Evolutionary conservation across 2,888 invertebrate species (phyloP).

Genomic region (Drosophila antonietae): DNA sequence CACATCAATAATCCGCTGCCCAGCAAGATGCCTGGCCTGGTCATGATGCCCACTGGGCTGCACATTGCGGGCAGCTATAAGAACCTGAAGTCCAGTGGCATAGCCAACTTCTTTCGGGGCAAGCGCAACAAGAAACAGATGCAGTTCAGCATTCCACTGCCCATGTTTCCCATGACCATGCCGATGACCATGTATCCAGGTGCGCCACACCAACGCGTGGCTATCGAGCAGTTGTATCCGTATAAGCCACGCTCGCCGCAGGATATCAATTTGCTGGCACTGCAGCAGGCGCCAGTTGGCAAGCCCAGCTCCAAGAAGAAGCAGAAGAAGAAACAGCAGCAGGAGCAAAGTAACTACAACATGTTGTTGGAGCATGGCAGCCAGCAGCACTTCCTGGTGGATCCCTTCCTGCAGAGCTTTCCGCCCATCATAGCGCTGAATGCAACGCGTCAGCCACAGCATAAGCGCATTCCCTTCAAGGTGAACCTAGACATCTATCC

Average conservation of each 20-base stretch:
- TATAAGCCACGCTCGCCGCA: slow-evolving; percentile 90
- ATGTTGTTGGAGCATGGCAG: slow-evolving; percentile 58
- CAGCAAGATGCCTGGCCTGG: slow-evolving; percentile 63
- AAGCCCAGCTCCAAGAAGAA: slow-evolving; percentile 72
- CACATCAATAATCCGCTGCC: slow-evolving; percentile 52
- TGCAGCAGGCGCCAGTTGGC: slow-evolving; percentile 80
- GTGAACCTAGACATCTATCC: slow-evolving; percentile 89
- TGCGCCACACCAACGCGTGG: slow-evolving; percentile 75
- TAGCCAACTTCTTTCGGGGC: slow-evolving; percentile 82
- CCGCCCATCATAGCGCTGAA: slow-evolving; percentile 71
- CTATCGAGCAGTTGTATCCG: slow-evolving; percentile 88
- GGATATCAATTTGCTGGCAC: slow-evolving; percentile 90
- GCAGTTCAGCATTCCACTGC: slow-evolving; percentile 73
- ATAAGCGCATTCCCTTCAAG: slow-evolving; percentile 86
- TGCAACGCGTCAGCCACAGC: slow-evolving; percentile 71
- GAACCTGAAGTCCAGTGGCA: slow-evolving; percentile 82
- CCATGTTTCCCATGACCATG: slow-evolving; percentile 64
- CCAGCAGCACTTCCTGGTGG: slow-evolving; percentile 71
- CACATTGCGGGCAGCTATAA: slow-evolving; percentile 83
- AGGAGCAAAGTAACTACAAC: slow-evolving; percentile 63
- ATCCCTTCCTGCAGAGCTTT: slow-evolving; percentile 63
- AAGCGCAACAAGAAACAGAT: slow-evolving; percentile 82
- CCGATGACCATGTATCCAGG: slow-evolving; percentile 55
- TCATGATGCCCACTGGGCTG: slow-evolving; percentile 81
- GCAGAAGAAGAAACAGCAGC: slow-evolving; percentile 72